Evolutionary conservation across 2,888 invertebrate genomes (phyloP), one percentile per base, ranked within the genome.

Genomic region (Hermodice carunculata): DNA sequence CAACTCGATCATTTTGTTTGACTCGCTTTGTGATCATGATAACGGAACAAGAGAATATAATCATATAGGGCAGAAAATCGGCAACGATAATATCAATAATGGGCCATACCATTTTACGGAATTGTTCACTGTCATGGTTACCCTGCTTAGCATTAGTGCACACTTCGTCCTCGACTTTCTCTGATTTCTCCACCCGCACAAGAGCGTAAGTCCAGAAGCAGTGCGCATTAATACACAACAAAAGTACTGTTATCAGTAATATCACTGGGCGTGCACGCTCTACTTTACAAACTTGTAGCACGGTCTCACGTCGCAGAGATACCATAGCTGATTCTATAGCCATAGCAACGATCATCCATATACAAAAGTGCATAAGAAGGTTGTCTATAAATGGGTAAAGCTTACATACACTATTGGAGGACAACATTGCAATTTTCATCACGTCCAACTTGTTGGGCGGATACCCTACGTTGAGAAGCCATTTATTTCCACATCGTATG

Each of bases 181-280:
- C 71, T 4, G 71, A 66, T 24, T 53, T 57, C n/a, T 63, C 57
- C 22, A 59, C 71, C 28, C 56, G 69, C n/a, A 60, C 66, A n/a
- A 83, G 67, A 1, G 80, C 81, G 44, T 75, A 75, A 1, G 85
- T 82, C 85, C 85, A 85, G 78, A 85, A 85, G 71, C 76, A 80
- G 64, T 83, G 83, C 19, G 82, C 78, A 64, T 84, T 82, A 37
- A 83, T 71, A 56, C 81, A 80, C 22, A 83, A 76, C 5, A 84
- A 70, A 0, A 85, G 62, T 4, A 85, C 81, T 17, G 78, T 74
- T 22, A 82, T 76, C 19, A 83, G 76, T 26, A 83, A 67, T 22
- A 81, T 73, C 44, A 81, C 76, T 28, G 83, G 78, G 11, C 78
- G 76, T 4, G 81, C 81, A n/a, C 81, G 73, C 61, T 83, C 81